phyloP scores from a whole-genome alignment of 2,113 vertebrate genomes.

The Platichthys stellatus region DNA sequence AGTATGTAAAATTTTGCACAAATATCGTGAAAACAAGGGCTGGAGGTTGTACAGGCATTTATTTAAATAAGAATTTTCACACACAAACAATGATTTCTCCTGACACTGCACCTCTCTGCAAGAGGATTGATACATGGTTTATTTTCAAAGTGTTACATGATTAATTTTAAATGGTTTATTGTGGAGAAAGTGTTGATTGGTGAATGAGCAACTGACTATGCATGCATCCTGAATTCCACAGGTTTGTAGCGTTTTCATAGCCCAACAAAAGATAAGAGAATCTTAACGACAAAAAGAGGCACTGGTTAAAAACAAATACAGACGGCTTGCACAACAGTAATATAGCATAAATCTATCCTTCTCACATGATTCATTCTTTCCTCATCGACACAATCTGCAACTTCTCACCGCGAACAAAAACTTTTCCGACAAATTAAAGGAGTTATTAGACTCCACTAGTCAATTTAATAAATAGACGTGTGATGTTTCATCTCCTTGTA shows the following conservation, averaged over 20 bases:
- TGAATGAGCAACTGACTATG: conserved; percentile 34
- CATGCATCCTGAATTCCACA: conserved; percentile 47
- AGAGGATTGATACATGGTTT: conserved; percentile 19
- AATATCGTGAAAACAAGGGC: too few species aligned
- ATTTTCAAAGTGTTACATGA: conserved; percentile 34
- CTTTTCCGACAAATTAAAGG: conserved; percentile 25
- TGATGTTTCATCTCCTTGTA: conserved; percentile 27
- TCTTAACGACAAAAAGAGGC: conserved; percentile 43
- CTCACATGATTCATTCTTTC: conserved; percentile 46
- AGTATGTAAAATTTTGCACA: not conserved
- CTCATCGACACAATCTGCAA: conserved; percentile 28
- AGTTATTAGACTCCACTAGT: conserved; percentile 3
- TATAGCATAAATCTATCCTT: conserved; percentile 33
- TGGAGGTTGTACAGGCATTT: not conserved
- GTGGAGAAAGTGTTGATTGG: conserved; percentile 33
- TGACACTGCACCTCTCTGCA: conserved; percentile 25
- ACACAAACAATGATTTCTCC: not conserved
- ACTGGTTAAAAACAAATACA: conserved; percentile 37
- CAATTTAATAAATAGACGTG: conserved; percentile 14
- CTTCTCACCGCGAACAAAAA: conserved; percentile 16
- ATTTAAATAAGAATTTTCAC: conserved; percentile 4
- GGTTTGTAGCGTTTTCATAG: conserved; percentile 2
- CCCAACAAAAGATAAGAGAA: conserved; percentile 28
- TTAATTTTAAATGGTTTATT: conserved; percentile 55
- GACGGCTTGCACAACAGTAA: conserved; percentile 30